Evolutionary conservation across 2,888 invertebrate species (phyloP).

Genomic region (Xestia ashworthii): DNA sequence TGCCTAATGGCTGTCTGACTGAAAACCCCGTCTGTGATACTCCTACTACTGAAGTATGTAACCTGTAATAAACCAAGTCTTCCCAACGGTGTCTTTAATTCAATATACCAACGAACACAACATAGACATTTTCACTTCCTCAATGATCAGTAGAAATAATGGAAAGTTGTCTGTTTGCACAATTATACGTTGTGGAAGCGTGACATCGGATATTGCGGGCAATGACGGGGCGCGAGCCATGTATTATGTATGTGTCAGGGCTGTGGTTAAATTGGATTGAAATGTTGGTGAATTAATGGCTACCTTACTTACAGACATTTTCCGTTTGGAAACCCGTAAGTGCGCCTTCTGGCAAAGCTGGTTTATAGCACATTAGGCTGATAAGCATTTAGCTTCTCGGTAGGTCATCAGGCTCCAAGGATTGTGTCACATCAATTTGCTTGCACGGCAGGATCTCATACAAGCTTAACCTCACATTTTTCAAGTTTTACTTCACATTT

Average conservation of each 20-base stretch:
- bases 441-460: background rate
- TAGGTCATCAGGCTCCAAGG: too few relatives aligned
- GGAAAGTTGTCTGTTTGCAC: conserved; percentile 61
- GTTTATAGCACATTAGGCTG: background rate
- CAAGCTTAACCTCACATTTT: background rate
- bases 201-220: conserved; percentile 64
- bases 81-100: too few relatives aligned
- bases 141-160: conserved; percentile 50
- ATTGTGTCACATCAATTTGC: background rate
- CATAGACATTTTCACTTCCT: conserved; percentile 62
- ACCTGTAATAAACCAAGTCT: too few relatives aligned
- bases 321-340: conserved; percentile 1
- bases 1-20: too few relatives aligned
- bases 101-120: too few relatives aligned
- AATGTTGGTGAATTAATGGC: conserved; percentile 21
- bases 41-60: too few relatives aligned
- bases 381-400: background rate
- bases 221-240: conserved; percentile 47
- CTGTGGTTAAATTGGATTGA: conserved; percentile 28
- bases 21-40: too few relatives aligned
- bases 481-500: background rate
- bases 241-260: conserved; percentile 32
- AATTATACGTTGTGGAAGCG: conserved; percentile 59
- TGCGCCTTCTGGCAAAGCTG: background rate
- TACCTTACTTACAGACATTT: background rate